Evolutionary conservation across 2,113 vertebrate genomes (phyloP), one percentile per base, ranked within the genome.

Genomic region (Cranoglanis bouderius): DNA sequence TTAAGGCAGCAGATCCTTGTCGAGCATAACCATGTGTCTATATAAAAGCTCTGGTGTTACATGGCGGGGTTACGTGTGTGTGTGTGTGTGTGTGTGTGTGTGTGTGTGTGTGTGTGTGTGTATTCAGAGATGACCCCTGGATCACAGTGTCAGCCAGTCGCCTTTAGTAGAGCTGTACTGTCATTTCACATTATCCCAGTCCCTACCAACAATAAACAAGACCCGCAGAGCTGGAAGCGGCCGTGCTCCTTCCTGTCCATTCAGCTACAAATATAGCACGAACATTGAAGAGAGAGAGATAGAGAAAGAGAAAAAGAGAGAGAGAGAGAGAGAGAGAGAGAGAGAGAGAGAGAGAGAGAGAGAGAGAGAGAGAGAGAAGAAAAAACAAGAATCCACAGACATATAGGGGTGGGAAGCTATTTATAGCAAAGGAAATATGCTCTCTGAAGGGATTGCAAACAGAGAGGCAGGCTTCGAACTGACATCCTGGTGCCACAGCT

Each of bases 401-500:
- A 88, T 89, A 92, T 83, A 90, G 87, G 85, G 57, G 82, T 84
- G 72, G 80, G 83, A n/a, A 75, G 74, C 92, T 95, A 95, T 96
- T 96, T 95, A 93, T 96, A 96, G 94, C 90, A 86, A 85, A 94
- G 94, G 93, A 95, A 95, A 92, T 92, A 92, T 93, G 92, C 89
- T 94, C 92, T 94, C 93, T 90, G 91, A 92, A 92, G 93, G 93
- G 88, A 95, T 94, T 95, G 94, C 95, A 95, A 95, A 96, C 94
- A 95, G 93, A 94, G 91, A 94, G 85, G 46, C 89, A 93, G 91
- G 94, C 92, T 93, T 93, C 91, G 91, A 93, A 92, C 94, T 94
- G 93, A 95, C 94, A 95, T 96, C 94, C 95, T 95, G 95, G 94
- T 91, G 93, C 94, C 94, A 95, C 95, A 96, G 95, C 95, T 96